Evolutionary conservation across 2,797 vertebrate genomes (phyloP), one percentile per base, ranked within the genome.

Genomic region (Zalophus californianus): DNA sequence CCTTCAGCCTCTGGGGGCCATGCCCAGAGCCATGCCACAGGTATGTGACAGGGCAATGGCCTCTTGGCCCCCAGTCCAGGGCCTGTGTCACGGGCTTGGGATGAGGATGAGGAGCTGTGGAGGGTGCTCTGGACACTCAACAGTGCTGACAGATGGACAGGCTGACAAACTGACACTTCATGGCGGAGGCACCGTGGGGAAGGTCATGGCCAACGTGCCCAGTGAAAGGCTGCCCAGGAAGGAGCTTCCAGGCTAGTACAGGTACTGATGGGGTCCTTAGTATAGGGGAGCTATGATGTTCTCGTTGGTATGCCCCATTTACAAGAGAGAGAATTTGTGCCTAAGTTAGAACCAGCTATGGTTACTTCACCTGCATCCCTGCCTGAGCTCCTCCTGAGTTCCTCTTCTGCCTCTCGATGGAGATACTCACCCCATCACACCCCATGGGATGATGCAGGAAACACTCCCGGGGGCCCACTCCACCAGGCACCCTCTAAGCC

Each of bases 261-360:
- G 92, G 87, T 79, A 35, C 85, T 84, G 0, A 25, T 80, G 75
- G 86, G 75, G 96, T 97, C 56, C 3, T 93, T 91, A 97, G 62
- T 80, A 48, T 94, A 96, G 92, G n/a, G 52, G 95, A 50, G 88
- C 96, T 84, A 96, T 95, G 97, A 95, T 60, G 73, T 92, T 98
- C 92, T 54, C 73, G 73, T 98, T 94, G 96, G 97, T 97, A 98
- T 73, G 94, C 92, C 91, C 98, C 54, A 38, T 90, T 98, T 97
- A 97, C 91, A 97, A 98, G 94, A 96, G 90, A 94, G 3, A 96
- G 96, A 95, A 66, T 83, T 77, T 97, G 97, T 97, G 54, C 86
- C 91, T 89, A 66, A 13, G 94, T 84, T 90, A 29, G 41, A 58
- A 64, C 95, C 80, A 50, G 96, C 94, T 92, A 70, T 94, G 90